These are phyloP conservation scores for Tapera naevia DNA, from an alignment of 2,797 vertebrate species.

Conservation along the genomic window DNA sequence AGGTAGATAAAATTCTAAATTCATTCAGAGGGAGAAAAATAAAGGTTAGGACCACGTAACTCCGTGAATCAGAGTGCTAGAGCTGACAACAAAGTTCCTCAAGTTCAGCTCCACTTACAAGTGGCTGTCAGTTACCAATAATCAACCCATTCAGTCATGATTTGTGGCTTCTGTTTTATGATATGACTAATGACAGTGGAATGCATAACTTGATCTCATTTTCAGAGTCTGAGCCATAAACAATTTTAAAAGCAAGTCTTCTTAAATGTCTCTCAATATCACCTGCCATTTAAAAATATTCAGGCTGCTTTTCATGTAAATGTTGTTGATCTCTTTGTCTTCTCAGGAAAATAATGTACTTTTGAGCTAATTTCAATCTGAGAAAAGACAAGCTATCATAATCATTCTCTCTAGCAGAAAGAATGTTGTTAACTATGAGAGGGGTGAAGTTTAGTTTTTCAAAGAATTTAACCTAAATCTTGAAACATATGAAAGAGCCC, in stretches of 20 bases:
- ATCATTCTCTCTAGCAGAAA: background rate
- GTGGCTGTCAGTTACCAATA: background rate
- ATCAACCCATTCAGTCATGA: background rate
- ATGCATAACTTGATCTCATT: background rate
- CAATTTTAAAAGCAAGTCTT: background rate
- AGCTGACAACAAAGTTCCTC: background rate
- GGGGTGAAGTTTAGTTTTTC: background rate
- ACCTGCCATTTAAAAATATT: background rate
- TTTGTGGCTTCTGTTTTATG: background rate
- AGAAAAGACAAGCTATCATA: background rate
- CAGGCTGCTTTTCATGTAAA: background rate
- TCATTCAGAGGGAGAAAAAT: background rate
- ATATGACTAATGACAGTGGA: background rate
- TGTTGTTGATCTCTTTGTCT: background rate
- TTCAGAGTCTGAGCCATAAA: background rate
- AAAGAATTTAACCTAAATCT: background rate
- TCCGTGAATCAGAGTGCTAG: background rate
- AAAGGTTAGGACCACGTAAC: background rate
- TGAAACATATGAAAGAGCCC: background rate
- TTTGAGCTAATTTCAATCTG: background rate
- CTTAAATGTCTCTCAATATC: background rate
- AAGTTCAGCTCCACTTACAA: background rate
- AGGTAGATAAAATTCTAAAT: background rate
- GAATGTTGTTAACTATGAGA: background rate
- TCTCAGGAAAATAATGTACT: background rate